Conservation (phyloP, 2,797 vertebrate genomes). For the Propithecus deckenii region DNA sequence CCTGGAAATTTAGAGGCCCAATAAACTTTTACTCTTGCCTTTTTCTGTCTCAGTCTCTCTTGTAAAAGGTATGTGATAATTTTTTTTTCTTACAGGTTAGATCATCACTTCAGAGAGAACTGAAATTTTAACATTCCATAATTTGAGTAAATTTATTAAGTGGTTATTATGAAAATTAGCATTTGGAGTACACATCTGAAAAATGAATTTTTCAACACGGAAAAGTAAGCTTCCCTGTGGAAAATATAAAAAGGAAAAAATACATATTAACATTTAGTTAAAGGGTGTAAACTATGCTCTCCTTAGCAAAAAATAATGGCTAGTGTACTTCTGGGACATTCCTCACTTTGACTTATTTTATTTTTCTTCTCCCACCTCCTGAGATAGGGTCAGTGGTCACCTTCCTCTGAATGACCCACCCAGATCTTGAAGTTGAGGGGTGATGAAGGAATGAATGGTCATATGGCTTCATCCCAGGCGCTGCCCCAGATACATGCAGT, state of each 20-base stretch:
- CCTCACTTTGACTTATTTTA: background rate
- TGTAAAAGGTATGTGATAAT: background rate
- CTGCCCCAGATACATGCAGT: background rate
- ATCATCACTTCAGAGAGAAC: background rate
- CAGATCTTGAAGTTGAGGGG: background rate
- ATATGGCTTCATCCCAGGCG: too few relatives aligned
- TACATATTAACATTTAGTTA: background rate
- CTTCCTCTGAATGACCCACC: background rate
- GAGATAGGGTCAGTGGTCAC: background rate
- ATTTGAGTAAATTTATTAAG: background rate
- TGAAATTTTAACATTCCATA: background rate
- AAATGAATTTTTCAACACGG: background rate
- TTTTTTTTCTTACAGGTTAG: background rate
- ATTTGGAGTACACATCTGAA: background rate
- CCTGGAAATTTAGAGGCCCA: background rate
- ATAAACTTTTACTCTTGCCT: background rate
- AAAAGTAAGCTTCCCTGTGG: background rate
- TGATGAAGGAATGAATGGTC: background rate
- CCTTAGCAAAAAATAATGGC: background rate
- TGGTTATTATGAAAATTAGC: background rate
- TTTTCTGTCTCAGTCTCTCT: background rate
- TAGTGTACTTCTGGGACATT: background rate
- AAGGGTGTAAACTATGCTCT: background rate
- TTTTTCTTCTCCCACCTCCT: background rate
- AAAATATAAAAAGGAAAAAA: background rate